Conservation (phyloP, 2,888 invertebrate genomes). For the Cybosia mesomella region DNA sequence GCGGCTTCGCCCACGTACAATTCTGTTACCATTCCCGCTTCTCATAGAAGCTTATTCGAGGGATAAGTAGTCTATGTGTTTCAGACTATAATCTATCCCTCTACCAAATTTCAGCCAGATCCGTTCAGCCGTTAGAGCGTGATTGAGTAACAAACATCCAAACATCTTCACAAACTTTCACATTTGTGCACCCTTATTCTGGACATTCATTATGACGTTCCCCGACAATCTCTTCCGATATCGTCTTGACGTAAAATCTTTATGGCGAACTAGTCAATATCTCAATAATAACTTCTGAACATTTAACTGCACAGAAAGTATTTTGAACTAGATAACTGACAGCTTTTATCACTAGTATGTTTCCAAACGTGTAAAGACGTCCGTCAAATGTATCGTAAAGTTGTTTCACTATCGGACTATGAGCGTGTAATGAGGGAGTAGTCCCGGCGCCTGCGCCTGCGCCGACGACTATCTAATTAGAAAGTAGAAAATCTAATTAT, state of each 20-base stretch:
- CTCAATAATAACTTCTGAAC: not conserved
- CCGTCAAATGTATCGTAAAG: conserved; percentile 7
- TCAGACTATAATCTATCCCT: no score
- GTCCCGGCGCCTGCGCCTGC: conserved; percentile 47
- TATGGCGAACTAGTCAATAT: not conserved
- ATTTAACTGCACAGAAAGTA: not conserved
- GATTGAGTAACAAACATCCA: no score
- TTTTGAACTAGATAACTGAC: not conserved
- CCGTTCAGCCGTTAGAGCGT: no score
- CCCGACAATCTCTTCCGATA: no score
- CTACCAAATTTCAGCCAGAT: no score
- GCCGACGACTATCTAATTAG: conserved; percentile 67
- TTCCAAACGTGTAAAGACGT: conserved; percentile 10
- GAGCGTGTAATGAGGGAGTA: conserved; percentile 53
- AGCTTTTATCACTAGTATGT: not conserved
- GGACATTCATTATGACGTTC: no score
- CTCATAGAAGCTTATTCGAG: no score
- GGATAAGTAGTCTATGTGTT: no score
- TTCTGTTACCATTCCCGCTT: no score
- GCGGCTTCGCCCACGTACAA: no score
- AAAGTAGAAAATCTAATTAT: conserved; percentile 73
- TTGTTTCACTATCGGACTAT: conserved; percentile 33
- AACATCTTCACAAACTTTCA: no score
- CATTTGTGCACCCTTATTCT: no score
- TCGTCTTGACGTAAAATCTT: not conserved